Conservation (phyloP, 2,888 invertebrate genomes). For the Leucophora obtusa region DNA sequence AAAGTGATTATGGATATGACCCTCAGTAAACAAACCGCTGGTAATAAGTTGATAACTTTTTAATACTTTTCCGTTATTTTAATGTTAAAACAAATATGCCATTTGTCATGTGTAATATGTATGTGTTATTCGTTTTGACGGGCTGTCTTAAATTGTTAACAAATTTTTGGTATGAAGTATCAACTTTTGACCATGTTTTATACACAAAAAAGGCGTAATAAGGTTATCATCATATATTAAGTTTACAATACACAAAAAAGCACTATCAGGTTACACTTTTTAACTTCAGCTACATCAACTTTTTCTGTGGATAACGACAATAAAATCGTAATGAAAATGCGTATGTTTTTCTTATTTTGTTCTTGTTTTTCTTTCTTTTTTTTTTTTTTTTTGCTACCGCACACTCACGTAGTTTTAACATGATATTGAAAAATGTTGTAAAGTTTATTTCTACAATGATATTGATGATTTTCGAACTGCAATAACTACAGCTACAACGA, state of each 20-base stretch:
- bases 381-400: background rate
- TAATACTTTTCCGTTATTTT: too few species aligned
- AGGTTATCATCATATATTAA: background rate
- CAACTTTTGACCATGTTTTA: background rate
- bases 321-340: background rate
- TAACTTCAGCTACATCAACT: background rate
- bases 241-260: background rate
- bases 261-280: background rate
- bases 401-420: conserved; percentile 5
- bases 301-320: background rate
- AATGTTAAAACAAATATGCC: too few species aligned
- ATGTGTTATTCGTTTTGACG: too few species aligned
- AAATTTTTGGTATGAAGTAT: too few species aligned
- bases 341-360: background rate
- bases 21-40: too few species aligned
- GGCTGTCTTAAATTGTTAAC: too few species aligned
- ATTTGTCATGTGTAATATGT: too few species aligned
- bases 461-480: conserved; percentile 35
- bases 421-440: conserved; percentile 20
- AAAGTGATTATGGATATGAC: too few species aligned
- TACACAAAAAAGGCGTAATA: conserved; percentile 25
- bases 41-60: too few species aligned
- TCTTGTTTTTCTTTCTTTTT: background rate
- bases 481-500: background rate
- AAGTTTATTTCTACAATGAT: conserved; percentile 41